phyloP scores from a whole-genome alignment of 2,113 vertebrate species.

The Cygnus atratus region DNA sequence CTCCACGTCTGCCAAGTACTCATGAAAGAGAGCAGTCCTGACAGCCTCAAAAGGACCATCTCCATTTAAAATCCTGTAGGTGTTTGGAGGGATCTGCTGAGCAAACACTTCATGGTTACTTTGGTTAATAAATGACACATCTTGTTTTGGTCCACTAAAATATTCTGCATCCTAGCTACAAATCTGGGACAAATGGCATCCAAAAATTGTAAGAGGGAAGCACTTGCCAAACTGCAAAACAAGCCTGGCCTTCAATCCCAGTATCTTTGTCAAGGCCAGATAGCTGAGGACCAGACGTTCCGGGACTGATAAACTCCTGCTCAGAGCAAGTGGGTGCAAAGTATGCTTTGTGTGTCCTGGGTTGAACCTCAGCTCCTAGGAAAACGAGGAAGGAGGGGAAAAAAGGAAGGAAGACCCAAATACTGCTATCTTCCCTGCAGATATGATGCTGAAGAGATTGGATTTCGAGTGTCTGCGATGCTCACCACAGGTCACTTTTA shows the following conservation, averaged over 20 bases:
- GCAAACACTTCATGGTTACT: background rate
- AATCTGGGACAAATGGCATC: background rate
- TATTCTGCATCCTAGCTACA: background rate
- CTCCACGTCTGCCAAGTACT: background rate
- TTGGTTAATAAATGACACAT: background rate
- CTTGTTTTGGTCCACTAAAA: background rate
- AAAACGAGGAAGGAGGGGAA: background rate
- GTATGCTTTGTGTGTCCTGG: background rate
- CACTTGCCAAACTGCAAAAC: background rate
- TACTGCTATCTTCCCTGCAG: background rate
- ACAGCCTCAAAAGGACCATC: background rate
- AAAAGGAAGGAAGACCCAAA: background rate
- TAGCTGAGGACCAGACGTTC: background rate
- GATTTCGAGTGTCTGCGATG: slow-evolving; percentile 43
- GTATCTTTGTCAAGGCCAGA: background rate
- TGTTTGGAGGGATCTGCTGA: background rate
- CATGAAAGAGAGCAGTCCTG: background rate
- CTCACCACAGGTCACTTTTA: slow-evolving; percentile 43
- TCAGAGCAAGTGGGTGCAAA: background rate
- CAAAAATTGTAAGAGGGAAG: background rate
- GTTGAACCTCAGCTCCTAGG: background rate
- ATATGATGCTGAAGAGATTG: slow-evolving; percentile 39
- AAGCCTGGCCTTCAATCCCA: background rate
- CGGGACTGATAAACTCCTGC: background rate
- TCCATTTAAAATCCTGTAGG: background rate